phyloP scores from a whole-genome alignment of 92 coral and sea anemone genomes.

The Phymanthus crucifer region DNA sequence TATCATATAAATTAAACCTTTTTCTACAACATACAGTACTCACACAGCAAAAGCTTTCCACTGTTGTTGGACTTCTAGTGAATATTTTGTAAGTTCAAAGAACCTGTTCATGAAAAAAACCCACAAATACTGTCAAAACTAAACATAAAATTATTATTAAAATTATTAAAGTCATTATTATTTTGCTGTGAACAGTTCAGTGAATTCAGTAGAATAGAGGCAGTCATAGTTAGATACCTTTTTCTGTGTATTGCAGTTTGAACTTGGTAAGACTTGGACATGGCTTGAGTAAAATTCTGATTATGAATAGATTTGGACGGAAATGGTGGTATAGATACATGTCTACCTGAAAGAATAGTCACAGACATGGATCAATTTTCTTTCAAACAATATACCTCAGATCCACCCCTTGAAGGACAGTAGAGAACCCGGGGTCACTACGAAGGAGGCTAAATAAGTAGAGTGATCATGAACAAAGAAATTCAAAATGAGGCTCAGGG shows the following conservation, averaged over 20 bases:
- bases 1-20: no score
- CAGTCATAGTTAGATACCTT: conserved; percentile 49
- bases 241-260: conserved; percentile 64
- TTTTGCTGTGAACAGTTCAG: no score
- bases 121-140: not conserved
- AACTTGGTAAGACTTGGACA: conserved; percentile 72
- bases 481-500: no score
- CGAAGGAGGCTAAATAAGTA: no score
- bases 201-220: no score
- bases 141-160: not conserved
- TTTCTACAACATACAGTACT: no score
- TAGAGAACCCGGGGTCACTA: no score
- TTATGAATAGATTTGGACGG: conserved; percentile 79
- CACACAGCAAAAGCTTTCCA: conserved; percentile 83
- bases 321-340: conserved; percentile 61
- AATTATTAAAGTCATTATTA: not conserved
- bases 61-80: conserved; percentile 71
- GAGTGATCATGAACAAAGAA: no score
- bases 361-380: not conserved
- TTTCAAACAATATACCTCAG: no score
- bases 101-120: conserved; percentile 47
- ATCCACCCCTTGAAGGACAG: no score
- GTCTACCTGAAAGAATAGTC: conserved; percentile 54
- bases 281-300: conserved; percentile 66
- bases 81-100: conserved; percentile 65